phyloP scores from a whole-genome alignment of 2,888 invertebrate genomes.

The Oeneis ivallda region DNA sequence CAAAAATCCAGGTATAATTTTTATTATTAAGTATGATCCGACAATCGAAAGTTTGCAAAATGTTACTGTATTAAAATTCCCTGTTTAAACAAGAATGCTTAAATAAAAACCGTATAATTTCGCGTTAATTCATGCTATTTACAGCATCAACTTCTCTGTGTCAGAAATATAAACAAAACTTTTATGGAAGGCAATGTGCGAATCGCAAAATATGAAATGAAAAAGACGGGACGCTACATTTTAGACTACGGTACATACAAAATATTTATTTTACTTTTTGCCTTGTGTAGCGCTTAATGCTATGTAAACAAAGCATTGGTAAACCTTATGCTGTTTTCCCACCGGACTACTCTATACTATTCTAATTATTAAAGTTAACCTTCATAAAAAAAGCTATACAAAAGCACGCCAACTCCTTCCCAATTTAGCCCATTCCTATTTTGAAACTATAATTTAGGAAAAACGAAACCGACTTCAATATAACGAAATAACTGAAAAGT shows the following conservation, averaged over 20 bases:
- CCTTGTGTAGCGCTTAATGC: slow-evolving; percentile 6
- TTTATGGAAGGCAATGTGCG: slow-evolving; percentile 1
- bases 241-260: neutral
- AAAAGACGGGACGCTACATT: slow-evolving; percentile 7
- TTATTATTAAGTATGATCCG: neutral
- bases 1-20: too few species aligned
- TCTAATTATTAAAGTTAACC: neutral
- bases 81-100: neutral
- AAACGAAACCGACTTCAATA: too few species aligned
- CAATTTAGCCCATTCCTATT: too few species aligned
- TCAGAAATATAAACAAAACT: slow-evolving; percentile 6
- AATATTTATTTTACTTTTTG: slow-evolving; percentile 8
- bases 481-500: too few species aligned
- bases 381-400: too few species aligned
- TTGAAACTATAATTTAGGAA: too few species aligned
- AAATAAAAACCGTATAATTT: neutral
- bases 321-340: neutral
- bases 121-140: neutral
- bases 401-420: too few species aligned
- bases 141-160: slow-evolving; percentile 3
- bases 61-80: too few species aligned
- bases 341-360: neutral
- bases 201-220: slow-evolving; percentile 10
- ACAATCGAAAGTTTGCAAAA: neutral
- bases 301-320: neutral